Evolutionary conservation across 2,113 vertebrate species (phyloP).

Genomic region (Pleuronectes platessa): DNA sequence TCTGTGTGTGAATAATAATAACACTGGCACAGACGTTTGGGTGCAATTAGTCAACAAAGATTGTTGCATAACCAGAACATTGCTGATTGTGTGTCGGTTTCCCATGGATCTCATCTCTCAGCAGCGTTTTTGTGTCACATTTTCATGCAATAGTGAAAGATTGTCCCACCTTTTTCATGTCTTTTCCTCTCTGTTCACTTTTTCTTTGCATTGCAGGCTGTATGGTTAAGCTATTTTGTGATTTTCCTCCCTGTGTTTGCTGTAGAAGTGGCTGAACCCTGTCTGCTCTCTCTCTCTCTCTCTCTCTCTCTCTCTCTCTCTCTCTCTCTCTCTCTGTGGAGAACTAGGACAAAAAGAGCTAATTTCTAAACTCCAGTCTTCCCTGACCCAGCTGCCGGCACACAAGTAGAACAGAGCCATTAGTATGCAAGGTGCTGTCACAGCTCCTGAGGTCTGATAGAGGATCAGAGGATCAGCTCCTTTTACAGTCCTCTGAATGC

Average conservation of each 20-base stretch:
- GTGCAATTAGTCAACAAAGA: constrained; percentile 26
- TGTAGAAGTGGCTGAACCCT: not conserved
- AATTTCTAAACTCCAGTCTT: constrained; percentile 46
- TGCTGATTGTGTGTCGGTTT: constrained; percentile 7
- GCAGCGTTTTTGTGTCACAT: constrained; percentile 36
- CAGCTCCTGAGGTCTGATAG: constrained; percentile 71
- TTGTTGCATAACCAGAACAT: constrained; percentile 21
- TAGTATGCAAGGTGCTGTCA: constrained; percentile 77
- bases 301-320: not conserved
- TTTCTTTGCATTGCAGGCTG: not conserved
- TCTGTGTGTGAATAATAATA: not conserved
- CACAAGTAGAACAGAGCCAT: constrained; percentile 61
- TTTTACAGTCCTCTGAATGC: constrained; percentile 68
- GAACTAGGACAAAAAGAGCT: constrained; percentile 43
- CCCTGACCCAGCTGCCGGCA: constrained; percentile 60
- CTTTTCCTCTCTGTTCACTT: not conserved
- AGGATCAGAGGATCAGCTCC: constrained; percentile 71
- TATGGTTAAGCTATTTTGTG: not conserved
- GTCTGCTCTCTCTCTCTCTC: not conserved
- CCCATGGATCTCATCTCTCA: constrained; percentile 19
- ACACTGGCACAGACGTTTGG: constrained; percentile 8
- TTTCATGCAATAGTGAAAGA: constrained; percentile 32
- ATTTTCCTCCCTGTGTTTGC: not conserved
- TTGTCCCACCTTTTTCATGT: constrained; percentile 9
- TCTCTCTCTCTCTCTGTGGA: not conserved